Percentiles rank a stretch among this genome's conserved stretches.
These are phyloP conservation scores for Lacanobia oleracea DNA, from an alignment of 2,888 invertebrate species.

Conservation along the genomic window DNA sequence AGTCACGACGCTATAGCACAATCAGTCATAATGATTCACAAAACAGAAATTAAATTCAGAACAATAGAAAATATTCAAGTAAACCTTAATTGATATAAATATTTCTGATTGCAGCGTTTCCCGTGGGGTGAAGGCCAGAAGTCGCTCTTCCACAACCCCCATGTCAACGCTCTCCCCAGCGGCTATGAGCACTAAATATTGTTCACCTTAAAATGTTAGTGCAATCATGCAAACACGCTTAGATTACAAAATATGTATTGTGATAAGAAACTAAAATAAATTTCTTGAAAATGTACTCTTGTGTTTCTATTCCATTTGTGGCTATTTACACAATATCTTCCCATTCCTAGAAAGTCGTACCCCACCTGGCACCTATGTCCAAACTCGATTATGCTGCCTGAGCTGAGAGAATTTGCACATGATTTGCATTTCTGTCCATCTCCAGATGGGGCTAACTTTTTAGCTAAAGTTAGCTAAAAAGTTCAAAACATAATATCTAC, in stretches of 20 bases:
- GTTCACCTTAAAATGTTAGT: conserved; percentile 46
- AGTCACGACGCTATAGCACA: not conserved
- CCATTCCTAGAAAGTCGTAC: too few species aligned
- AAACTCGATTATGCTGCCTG: too few species aligned
- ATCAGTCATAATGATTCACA: too few species aligned
- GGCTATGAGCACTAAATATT: conserved; percentile 93
- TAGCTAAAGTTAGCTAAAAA: too few species aligned
- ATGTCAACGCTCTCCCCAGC: conserved; percentile 94
- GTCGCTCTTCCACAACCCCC: conserved; percentile 96
- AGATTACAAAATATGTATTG: conserved; percentile 75
- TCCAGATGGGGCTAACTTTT: too few species aligned
- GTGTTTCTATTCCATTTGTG: not conserved
- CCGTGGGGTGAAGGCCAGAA: conserved; percentile 98
- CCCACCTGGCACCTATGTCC: too few species aligned
- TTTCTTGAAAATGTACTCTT: conserved; percentile 45
- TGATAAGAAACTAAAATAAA: conserved; percentile 75
- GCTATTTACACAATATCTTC: too few species aligned
- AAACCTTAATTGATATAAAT: not conserved
- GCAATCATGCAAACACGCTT: conserved; percentile 64
- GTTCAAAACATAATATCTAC: too few species aligned
- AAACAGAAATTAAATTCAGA: not conserved
- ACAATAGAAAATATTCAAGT: not conserved
- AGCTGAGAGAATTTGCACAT: too few species aligned
- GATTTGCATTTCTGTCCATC: too few species aligned
- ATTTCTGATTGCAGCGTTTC: conserved; percentile 92